Conservation (phyloP, 2,797 vertebrate species). For the Pagetopsis macropterus region DNA sequence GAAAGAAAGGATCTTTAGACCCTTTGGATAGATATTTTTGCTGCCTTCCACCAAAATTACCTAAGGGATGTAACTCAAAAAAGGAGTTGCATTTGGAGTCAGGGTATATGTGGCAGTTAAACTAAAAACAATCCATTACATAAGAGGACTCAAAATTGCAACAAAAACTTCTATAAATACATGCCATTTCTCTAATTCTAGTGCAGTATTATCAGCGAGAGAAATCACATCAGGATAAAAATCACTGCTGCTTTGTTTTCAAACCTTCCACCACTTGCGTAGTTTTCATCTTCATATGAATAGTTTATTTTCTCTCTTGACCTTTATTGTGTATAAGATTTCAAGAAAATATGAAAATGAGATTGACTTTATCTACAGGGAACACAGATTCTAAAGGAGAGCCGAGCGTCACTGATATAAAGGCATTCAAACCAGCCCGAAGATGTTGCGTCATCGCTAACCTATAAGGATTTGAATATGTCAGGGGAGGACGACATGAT, state of each 20-base stretch:
- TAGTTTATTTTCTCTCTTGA: slow-evolving; percentile 32
- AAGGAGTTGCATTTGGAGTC: not conserved
- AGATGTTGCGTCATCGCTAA: slow-evolving; percentile 53
- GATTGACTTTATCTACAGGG: slow-evolving; percentile 39
- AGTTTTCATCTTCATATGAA: slow-evolving; percentile 4
- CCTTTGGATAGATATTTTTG: not conserved
- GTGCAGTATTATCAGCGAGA: not conserved
- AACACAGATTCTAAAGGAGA: slow-evolving; percentile 12
- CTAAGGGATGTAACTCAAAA: not conserved
- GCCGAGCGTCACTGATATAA: slow-evolving; percentile 26
- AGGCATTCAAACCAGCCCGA: slow-evolving; percentile 60
- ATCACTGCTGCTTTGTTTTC: not conserved
- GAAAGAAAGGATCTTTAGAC: not conserved
- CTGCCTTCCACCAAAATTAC: not conserved
- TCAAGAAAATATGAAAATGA: slow-evolving; percentile 68
- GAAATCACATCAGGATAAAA: slow-evolving; percentile 14
- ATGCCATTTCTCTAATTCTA: not conserved
- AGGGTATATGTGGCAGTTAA: not conserved
- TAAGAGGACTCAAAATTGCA: not conserved
- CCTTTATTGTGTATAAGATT: slow-evolving; percentile 52
- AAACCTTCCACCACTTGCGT: not conserved
- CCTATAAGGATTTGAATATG: slow-evolving; percentile 66
- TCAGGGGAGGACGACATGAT: slow-evolving; percentile 20
- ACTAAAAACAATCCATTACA: not conserved
- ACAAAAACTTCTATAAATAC: not conserved